These are phyloP conservation scores for Mythimna impura DNA, from an alignment of 2,888 invertebrate species.

Conservation along the genomic window DNA sequence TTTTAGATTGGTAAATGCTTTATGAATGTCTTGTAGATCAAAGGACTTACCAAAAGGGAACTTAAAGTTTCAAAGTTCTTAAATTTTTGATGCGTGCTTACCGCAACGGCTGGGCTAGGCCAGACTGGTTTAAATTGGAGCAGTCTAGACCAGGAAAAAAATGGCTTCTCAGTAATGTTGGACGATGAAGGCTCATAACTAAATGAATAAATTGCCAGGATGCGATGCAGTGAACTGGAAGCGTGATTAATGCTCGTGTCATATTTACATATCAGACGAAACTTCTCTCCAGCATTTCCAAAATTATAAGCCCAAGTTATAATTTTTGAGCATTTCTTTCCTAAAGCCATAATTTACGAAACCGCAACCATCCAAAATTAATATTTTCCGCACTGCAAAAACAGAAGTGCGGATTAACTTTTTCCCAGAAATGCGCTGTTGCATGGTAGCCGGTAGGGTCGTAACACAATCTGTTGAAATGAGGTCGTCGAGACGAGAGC, in stretches of 20 bases:
- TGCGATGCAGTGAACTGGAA: neutral
- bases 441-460: slow-evolving; percentile 20
- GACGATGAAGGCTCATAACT: neutral
- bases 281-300: neutral
- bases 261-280: neutral
- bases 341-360: neutral
- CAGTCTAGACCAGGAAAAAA: neutral
- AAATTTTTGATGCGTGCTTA: neutral
- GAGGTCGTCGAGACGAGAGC: slow-evolving; percentile 63
- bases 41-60: neutral
- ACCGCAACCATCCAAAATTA: slow-evolving; percentile 8
- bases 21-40: neutral
- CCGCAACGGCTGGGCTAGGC: no score
- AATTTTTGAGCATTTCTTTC: neutral
- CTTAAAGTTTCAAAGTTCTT: neutral
- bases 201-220: neutral
- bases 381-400: slow-evolving; percentile 34
- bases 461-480: slow-evolving; percentile 62
- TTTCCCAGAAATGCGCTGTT: slow-evolving; percentile 34
- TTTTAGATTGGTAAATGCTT: neutral
- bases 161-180: neutral
- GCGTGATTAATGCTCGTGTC: neutral
- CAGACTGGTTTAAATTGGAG: no score
- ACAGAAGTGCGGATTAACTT: slow-evolving; percentile 31
- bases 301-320: no score